These are phyloP conservation scores for Macquaria australasica DNA, from an alignment of 2,113 vertebrate species.

Conservation along the genomic window DNA sequence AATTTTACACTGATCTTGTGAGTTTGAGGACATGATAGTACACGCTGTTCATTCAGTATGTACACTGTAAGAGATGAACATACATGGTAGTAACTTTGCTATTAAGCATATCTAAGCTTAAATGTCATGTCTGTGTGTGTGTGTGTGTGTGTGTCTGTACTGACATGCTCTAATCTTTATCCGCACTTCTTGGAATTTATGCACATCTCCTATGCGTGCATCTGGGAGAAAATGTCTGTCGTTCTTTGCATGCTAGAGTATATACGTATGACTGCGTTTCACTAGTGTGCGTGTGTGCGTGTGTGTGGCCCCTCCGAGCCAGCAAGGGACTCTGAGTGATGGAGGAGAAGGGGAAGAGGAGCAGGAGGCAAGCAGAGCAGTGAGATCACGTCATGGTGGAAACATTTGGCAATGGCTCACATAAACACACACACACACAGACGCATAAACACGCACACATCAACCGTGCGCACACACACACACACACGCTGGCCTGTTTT, in stretches of 20 bases:
- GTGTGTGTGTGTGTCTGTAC: background rate
- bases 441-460: conserved; percentile 33
- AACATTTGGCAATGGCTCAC: conserved; percentile 86
- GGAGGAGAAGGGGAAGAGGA: conserved; percentile 86
- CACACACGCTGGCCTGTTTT: conserved; percentile 74
- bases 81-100: background rate
- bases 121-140: background rate
- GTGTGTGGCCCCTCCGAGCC: conserved; percentile 34
- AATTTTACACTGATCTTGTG: background rate
- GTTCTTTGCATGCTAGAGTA: conserved; percentile 28
- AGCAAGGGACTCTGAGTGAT: conserved; percentile 72
- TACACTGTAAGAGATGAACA: background rate
- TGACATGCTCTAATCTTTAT: conserved; percentile 29
- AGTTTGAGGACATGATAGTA: background rate
- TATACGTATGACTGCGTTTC: conserved; percentile 12
- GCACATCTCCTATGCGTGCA: conserved; percentile 8
- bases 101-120: conserved; percentile 7
- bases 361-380: conserved; percentile 80
- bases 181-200: background rate
- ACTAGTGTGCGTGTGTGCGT: background rate
- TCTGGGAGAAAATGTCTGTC: background rate
- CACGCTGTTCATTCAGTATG: background rate
- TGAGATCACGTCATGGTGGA: conserved; percentile 89
- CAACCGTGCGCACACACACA: background rate
- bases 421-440: conserved; percentile 61